Evolutionary conservation across 1,140 invertebrate genomes (phyloP), one percentile per base, ranked within the genome.

Genomic region (Drosophila punjabiensis): DNA sequence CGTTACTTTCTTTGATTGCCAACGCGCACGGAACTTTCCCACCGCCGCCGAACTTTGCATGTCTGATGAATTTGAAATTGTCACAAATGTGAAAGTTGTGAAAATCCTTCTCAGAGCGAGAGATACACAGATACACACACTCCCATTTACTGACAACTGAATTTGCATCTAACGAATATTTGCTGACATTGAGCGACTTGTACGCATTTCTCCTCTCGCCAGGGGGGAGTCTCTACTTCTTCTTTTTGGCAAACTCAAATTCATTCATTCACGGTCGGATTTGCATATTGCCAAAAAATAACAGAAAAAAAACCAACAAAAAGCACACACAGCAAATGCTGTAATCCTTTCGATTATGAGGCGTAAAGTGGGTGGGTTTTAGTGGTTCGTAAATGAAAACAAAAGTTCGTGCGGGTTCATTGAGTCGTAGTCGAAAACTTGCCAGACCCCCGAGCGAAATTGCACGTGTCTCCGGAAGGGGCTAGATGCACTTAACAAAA

Each of bases 21-120:
- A 70, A 66, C 71, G 87, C 76, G 82, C 86, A 89, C 86, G 86
- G 62, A 74, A 90, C 67, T 77, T 86, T 82, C 79, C 62, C 59
- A 67, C 64, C 61, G 55, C 56, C 35, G 32, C 56, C 35, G 32
- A 89, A 79, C 79, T 90, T 90, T 87, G 86, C 86, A 90, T 90
- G 86, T 86, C 82, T 90, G 87, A 91, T 89, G 86, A 89, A 89
- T 89, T 89, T 89, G 86, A 89, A 89, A 89, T 89, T 89, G 86
- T 89, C 86, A 89, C 86, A 89, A 89, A 89, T 86, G 79, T 82
- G 82, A 89, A 91, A 86, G 79, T 91, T 86, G 91, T 90, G 82
- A 76, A 91, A 79, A 20, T 65, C 63, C 52, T 20, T 16, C 24
- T 62, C 35, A 33, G n/a, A 30, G 45, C 16, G 14, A 39, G n/a